Base-by-base conservation (phyloP, 2,113 vertebrate species). In the Oriolus oriolus region DNA sequence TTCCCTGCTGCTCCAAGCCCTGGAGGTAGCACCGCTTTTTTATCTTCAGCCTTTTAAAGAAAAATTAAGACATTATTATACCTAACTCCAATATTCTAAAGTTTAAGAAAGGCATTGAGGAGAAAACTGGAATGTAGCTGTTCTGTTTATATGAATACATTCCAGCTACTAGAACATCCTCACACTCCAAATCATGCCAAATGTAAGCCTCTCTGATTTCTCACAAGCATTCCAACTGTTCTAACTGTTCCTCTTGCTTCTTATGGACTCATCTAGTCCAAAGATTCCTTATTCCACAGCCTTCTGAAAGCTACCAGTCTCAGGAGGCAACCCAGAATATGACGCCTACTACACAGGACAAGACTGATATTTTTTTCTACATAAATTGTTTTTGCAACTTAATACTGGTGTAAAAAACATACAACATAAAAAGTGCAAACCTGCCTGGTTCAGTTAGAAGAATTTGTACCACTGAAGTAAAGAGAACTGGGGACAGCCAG, bases 11-110 rank as follows among this genome's bases (percentile, higher is more conserved):
- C 84, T 27, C 97, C 95, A 4, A 97, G 80, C 20, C 97, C 97
- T 49, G 98, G 71, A 66, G 98, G 87, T 74, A 98, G 76, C 0
- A 44, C 44, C 1, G 68, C 44, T 96, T 98, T 99, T 93, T 98
- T 98, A 53, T 98, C 98, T 45, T 99, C 99, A 52, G 96, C 91
- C 99, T 99, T 82, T 88, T 44, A 39, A 93, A 96, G 45, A 56
- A 73, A 90, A 89, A 61, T 18, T 3, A 66, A 70, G 41, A 73
- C 50, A 45, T 53, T 50, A 44, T 37, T 53, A 6, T 15, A 50
- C 17, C 27, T 44, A 65, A 17, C 49, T 75, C 14, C 22, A 66
- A 4, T 60, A 90, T 57, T 47, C 30, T 61, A 1, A 91, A 54
- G 42, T 14, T 56, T 41, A 92, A 49, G 12, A 82, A 53, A 63